Base-by-base conservation (phyloP, 2,888 invertebrate genomes). In the Sepioteuthis lessoniana region DNA sequence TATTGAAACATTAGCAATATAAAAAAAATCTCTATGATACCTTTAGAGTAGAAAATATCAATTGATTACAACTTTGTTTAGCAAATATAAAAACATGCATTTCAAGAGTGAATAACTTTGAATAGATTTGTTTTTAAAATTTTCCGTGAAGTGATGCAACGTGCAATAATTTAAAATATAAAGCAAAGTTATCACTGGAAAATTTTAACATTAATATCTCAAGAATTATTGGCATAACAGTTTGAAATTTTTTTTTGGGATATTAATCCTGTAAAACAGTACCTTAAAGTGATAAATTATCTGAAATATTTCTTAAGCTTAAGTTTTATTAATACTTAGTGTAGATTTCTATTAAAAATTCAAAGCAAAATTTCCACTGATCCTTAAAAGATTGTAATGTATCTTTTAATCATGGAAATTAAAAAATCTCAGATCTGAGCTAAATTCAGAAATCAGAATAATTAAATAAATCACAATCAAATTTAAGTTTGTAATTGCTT, bases 131-230 rank as follows among this genome's bases (percentile, higher is more conserved):
- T 76, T 76, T 76, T 35, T 16, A 76, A 76, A 76, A 76, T n/a
- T 19, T n/a, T 76, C n/a, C n/a, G 0, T n/a, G 76, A n/a, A 55
- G 55, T 55, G 55, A 55, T 55, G 55, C 55, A 76, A 76, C 16
- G n/a, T 76, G 76, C 76, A 76, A 76, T 76, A n/a, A 76, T 76
- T 76, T 76, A 76, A 76, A 76, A n/a, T 35, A 35, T n/a, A 76
- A 76, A 76, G 76, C 76, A 76, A 76, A 55, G 55, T 55, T 55
- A 55, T 55, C 55, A 55, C 55, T 55, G 13, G 55, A 2, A 55
- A 55, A 55, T 25, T 55, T 55, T 25, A 25, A 55, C 55, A 55
- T 55, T 55, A 25, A 25, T 55, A 55, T 55, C 25, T 76, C n/a
- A n/a, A 16, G 76, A 35, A 76, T n/a, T 76, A n/a, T 76, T 4